Percentiles rank a stretch among this genome's conserved stretches.
Conservation (phyloP, 2,797 vertebrate genomes). For the Naso thynnoides region DNA sequence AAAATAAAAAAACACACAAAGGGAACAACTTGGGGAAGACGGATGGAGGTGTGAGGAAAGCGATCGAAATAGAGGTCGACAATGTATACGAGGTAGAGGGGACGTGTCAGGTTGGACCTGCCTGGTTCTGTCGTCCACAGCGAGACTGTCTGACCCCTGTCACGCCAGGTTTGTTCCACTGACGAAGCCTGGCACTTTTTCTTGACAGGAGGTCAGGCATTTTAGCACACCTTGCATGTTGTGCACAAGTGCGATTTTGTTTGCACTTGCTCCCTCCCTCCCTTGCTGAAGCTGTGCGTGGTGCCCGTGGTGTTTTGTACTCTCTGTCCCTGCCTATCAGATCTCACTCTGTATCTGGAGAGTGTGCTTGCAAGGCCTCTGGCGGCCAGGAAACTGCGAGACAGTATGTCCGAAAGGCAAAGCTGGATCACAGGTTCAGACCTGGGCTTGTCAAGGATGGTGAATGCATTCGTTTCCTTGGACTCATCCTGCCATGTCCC, state of each 20-base stretch:
- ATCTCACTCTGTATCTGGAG: slow-evolving; percentile 52
- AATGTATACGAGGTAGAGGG: slow-evolving; percentile 25
- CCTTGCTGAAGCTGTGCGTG: slow-evolving; percentile 39
- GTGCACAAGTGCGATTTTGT: slow-evolving; percentile 52
- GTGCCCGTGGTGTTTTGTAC: slow-evolving; percentile 60
- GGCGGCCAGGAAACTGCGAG: slow-evolving; percentile 47
- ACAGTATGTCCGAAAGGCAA: slow-evolving; percentile 67
- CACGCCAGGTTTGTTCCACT: slow-evolving; percentile 68
- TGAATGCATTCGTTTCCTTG: slow-evolving; percentile 64
- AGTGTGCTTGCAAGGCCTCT: slow-evolving; percentile 37
- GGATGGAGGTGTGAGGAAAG: slow-evolving; percentile 45
- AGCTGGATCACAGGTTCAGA: slow-evolving; percentile 69
- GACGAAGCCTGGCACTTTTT: slow-evolving; percentile 49
- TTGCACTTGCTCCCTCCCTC: slow-evolving; percentile 20
- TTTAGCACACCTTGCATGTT: slow-evolving; percentile 79
- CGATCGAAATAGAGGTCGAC: slow-evolving; percentile 66
- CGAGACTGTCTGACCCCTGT: slow-evolving; percentile 76
- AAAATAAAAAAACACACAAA: slow-evolving; percentile 7
- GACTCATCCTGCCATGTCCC: slow-evolving; percentile 68
- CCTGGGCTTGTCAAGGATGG: slow-evolving; percentile 63
- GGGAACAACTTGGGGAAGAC: slow-evolving; percentile 42
- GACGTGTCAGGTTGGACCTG: slow-evolving; percentile 59
- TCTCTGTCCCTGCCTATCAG: slow-evolving; percentile 73
- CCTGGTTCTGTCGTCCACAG: slow-evolving; percentile 55
- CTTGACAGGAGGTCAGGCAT: slow-evolving; percentile 74